Evolutionary conservation across 2,113 vertebrate species (phyloP).

Genomic region (Myotis lucifugus): DNA sequence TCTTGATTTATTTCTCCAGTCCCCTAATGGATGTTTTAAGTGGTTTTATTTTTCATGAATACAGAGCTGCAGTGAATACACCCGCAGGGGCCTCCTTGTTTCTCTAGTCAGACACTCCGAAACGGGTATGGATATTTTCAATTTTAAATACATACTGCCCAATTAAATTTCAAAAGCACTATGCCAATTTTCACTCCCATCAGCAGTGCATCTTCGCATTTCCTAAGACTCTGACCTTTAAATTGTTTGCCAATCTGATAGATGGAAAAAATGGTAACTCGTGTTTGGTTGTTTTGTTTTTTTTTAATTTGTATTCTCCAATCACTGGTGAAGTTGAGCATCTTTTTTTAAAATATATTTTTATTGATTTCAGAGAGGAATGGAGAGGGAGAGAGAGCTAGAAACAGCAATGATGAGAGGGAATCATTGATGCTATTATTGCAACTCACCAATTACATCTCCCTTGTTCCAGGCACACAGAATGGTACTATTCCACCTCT

Average conservation of each 20-base stretch:
- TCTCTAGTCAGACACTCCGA: slow-evolving; percentile 29
- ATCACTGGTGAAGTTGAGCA: neutral
- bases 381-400: too few species aligned
- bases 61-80: neutral
- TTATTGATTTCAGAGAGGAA: too few species aligned
- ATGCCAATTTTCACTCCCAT: neutral
- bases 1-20: slow-evolving; percentile 27
- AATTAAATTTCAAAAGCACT: slow-evolving; percentile 36
- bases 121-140: slow-evolving; percentile 9
- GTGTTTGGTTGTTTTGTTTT: neutral
- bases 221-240: slow-evolving; percentile 33
- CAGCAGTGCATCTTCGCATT: slow-evolving; percentile 6
- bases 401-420: too few species aligned
- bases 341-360: neutral
- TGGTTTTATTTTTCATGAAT: slow-evolving; percentile 47
- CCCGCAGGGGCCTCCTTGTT: neutral
- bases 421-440: neutral
- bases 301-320: slow-evolving; percentile 6
- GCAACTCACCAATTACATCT: slow-evolving; percentile 7
- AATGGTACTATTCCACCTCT: neutral
- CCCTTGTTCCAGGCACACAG: neutral
- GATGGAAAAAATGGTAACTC: neutral
- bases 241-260: neutral
- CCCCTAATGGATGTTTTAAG: slow-evolving; percentile 1
- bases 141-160: slow-evolving; percentile 16